phyloP scores from a whole-genome alignment of 2,797 vertebrate genomes.

The Leptoclinus maculatus region DNA sequence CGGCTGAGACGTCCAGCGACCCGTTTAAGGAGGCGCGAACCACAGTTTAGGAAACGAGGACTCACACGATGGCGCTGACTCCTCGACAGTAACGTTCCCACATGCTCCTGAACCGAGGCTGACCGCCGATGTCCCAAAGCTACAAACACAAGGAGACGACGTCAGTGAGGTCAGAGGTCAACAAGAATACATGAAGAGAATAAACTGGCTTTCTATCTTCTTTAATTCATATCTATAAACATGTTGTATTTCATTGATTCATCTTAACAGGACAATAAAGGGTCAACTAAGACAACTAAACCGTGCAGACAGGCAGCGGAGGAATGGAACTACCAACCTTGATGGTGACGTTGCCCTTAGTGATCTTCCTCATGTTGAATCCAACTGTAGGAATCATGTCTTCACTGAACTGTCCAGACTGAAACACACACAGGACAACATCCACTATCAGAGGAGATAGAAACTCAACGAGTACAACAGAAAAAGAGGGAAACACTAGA shows the following conservation, averaged over 20 bases:
- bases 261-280: no score
- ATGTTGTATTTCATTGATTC: no score
- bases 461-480: no score
- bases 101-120: constrained; percentile 98
- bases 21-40: not conserved
- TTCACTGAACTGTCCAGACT: constrained; percentile 99
- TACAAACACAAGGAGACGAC: constrained; percentile 58
- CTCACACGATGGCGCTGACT: constrained; percentile 99
- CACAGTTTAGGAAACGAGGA: constrained; percentile 15
- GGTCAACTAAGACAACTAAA: no score
- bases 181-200: no score
- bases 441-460: no score
- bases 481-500: no score
- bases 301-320: not conserved
- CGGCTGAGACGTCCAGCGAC: not conserved
- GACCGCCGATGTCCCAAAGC: constrained; percentile 98
- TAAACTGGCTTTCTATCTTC: no score
- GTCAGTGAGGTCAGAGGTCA: no score
- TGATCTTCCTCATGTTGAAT: constrained; percentile 99
- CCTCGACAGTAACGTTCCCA: constrained; percentile 98
- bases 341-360: constrained; percentile 98
- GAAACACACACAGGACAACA: constrained; percentile 48
- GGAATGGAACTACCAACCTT: constrained; percentile 83
- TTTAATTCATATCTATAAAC: no score
- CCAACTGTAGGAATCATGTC: constrained; percentile 99